Evolutionary conservation across 2,797 vertebrate genomes (phyloP), one percentile per base, ranked within the genome.

Genomic region (Pachyuromys duprasi): DNA sequence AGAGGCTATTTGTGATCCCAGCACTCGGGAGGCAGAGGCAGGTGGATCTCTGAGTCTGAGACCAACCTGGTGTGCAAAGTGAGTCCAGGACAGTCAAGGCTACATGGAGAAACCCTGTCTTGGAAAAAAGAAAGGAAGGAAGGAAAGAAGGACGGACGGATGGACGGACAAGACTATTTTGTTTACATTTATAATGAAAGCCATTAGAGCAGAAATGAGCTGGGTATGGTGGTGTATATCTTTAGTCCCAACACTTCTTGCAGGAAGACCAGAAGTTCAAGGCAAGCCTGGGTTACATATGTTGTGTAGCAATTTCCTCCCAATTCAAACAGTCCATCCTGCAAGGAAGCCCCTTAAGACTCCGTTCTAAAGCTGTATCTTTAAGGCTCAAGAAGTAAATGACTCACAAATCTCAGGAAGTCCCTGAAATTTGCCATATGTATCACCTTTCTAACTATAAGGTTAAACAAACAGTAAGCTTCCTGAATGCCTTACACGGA

Each of bases 131-230:
- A 4, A 18, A 4, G 17, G 45, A 49, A 9, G 49, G 49, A 49
- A 9, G 49, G 49, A 49, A 17, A 14, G 17, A 57, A 3, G 17
- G 17, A 57, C 13, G 17, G 17, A 57, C 14, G 17, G 17, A 57
- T 1, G 17, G 17, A 42, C 86, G 94, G 95, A 92, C 45, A 69
- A 96, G 45, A 89, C 24, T 86, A 75, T 87, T 83, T 93, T 87
- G 55, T 65, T 80, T 1, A 91, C 72, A 55, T 80, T 55, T 94
- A 26, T 39, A 94, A 86, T 79, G 36, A 92, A 91, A 89, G 13
- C 4, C 67, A 4, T 72, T 86, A 91, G 86, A 84, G 24, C 14
- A 93, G 45, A 89, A 95, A 76, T 11, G 39, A 60, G 70, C 70
- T 14, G 15, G 36, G 26, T 45, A 3, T 13, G 4, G 53, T 74